phyloP scores from a whole-genome alignment of 2,888 invertebrate genomes.

The Leptinotarsa haldemani region DNA sequence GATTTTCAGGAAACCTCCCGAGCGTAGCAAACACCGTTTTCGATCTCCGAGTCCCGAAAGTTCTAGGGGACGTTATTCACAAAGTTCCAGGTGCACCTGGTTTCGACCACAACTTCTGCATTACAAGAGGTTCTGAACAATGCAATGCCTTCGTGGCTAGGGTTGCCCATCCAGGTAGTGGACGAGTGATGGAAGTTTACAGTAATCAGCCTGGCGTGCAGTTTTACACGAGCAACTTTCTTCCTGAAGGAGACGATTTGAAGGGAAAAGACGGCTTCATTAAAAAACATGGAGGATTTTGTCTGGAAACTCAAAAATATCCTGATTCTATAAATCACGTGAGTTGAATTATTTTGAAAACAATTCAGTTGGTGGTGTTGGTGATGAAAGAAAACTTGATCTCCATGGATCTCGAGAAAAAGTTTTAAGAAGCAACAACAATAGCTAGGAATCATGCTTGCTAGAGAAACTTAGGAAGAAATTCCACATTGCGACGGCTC shows the following conservation, averaged over 20 bases:
- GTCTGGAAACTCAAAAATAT: slow-evolving; percentile 92
- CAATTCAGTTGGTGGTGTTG: too few relatives aligned
- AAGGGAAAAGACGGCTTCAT: slow-evolving; percentile 54
- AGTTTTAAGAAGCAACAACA: too few relatives aligned
- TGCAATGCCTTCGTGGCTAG: slow-evolving; percentile 74
- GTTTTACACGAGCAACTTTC: slow-evolving; percentile 85
- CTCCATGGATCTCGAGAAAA: too few relatives aligned
- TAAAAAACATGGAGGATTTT: slow-evolving; percentile 75
- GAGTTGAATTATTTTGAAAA: slow-evolving; percentile 63
- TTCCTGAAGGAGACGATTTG: slow-evolving; percentile 70
- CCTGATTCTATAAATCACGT: slow-evolving; percentile 91
- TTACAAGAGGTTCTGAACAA: slow-evolving; percentile 71
- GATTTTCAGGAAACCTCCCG: slow-evolving; percentile 73
- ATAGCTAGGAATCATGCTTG: too few relatives aligned
- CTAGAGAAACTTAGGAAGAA: too few relatives aligned
- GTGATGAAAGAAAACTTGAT: too few relatives aligned
- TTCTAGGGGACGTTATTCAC: slow-evolving; percentile 75
- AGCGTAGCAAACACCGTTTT: slow-evolving; percentile 77
- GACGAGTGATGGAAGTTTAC: slow-evolving; percentile 77
- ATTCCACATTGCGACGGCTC: too few relatives aligned
- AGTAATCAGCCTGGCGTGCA: slow-evolving; percentile 92
- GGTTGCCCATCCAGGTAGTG: slow-evolving; percentile 75
- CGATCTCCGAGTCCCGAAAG: slow-evolving; percentile 77
- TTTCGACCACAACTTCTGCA: slow-evolving; percentile 86
- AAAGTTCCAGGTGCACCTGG: slow-evolving; percentile 76